Base-by-base conservation (phyloP, 2,888 invertebrate species). In the Caenorhabditis sp. region DNA sequence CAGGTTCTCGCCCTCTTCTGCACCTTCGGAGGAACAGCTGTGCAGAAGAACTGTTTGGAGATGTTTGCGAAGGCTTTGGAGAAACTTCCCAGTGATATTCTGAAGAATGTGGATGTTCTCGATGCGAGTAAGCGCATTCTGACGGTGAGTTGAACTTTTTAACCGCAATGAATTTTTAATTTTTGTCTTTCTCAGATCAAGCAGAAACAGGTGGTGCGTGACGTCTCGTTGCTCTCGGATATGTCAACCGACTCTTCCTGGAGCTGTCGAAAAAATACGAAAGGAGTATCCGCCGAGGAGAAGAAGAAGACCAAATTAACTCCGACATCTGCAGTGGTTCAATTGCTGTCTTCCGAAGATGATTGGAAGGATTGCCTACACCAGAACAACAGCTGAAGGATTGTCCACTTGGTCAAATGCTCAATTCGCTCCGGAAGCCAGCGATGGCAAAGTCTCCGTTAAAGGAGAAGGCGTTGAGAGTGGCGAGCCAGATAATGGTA, bases 381-480 rank as follows among this genome's bases (percentile, higher is more conserved):
- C n/a, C n/a, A n/a, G n/a, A n/a, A n/a, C n/a, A n/a, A n/a, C n/a
- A n/a, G n/a, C n/a, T n/a, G n/a, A n/a, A n/a, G n/a, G n/a, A n/a
- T n/a, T n/a, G n/a, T n/a, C n/a, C n/a, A n/a, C n/a, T n/a, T n/a
- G n/a, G n/a, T n/a, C 81, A 95, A 95, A 95, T 92, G 93, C 96
- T 76, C 96, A 96, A 91, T 95, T 95, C 92, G 96, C 96, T 90
- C 94, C 94, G 13, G 95, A 95, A 24, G 96, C 96, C 0, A 93
- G 96, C 53, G 95, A 95, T 80, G 96, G 96, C 95, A 94, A 96
- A 22, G 94, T 96, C 9, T 94, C n/a, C n/a, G n/a, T n/a, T n/a
- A n/a, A n/a, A n/a, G n/a, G n/a, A n/a, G 94, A 91, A 88, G 86
- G 9, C 76, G 91, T 22, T 58, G 93, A 26, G 83, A 88, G 22